phyloP scores from a whole-genome alignment of 2,797 vertebrate species.

The Mormyrus proboscirostris region DNA sequence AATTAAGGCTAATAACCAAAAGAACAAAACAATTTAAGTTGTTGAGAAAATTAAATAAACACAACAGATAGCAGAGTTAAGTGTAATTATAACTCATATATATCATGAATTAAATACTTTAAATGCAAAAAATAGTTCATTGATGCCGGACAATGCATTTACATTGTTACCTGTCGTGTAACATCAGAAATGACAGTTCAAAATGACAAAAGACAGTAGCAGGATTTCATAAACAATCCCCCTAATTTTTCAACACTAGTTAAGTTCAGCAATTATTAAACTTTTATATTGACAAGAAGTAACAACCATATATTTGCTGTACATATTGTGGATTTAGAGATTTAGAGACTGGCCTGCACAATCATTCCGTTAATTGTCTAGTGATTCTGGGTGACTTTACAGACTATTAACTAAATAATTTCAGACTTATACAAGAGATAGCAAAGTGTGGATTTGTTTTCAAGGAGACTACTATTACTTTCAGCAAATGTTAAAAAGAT shows the following conservation, averaged over 20 bases:
- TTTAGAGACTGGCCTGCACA: neutral
- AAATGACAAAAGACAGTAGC: neutral
- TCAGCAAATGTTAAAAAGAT: neutral
- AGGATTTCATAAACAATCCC: neutral
- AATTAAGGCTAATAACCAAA: neutral
- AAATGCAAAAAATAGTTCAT: neutral
- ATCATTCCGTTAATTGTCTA: neutral
- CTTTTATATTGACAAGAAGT: neutral
- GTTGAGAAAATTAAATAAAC: neutral
- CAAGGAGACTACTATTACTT: neutral
- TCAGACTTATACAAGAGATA: neutral
- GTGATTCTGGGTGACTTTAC: neutral
- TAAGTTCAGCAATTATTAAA: neutral
- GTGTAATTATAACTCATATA: neutral
- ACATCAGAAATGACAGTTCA: neutral
- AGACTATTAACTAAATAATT: neutral
- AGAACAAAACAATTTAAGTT: neutral
- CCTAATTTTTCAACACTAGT: neutral
- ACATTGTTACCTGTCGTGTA: neutral
- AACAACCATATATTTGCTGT: neutral
- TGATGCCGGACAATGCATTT: neutral
- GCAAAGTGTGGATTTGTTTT: neutral
- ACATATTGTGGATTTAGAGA: neutral
- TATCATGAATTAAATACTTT: neutral
- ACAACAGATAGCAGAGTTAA: neutral